phyloP scores from a whole-genome alignment of 2,888 invertebrate species.

The Lamproptera curius region DNA sequence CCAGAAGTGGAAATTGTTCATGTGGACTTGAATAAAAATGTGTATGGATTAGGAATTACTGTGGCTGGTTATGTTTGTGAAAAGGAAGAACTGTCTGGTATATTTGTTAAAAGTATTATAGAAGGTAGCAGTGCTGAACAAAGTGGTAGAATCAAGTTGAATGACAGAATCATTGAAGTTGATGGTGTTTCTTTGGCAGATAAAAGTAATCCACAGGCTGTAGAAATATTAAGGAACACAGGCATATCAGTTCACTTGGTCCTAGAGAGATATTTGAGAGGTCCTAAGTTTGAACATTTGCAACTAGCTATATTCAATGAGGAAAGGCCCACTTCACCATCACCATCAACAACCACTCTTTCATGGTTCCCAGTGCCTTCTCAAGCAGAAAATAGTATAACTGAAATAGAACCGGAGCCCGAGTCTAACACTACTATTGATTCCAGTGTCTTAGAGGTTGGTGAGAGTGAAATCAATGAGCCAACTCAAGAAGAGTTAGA shows the following conservation, averaged over 20 bases:
- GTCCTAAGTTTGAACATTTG: conserved; percentile 94
- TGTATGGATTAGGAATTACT: conserved; percentile 95
- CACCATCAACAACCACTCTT: conserved; percentile 88
- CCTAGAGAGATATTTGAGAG: conserved; percentile 94
- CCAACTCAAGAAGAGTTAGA: conserved; percentile 71
- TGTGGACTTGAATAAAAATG: conserved; percentile 94
- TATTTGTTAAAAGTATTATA: conserved; percentile 99
- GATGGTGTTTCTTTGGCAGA: conserved; percentile 94
- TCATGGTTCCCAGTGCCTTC: conserved; percentile 91
- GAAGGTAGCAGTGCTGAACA: conserved; percentile 97
- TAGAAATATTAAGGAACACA: conserved; percentile 96
- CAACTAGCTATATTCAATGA: conserved; percentile 89
- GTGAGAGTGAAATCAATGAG: conserved; percentile 67
- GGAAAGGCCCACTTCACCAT: conserved; percentile 79
- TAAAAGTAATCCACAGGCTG: conserved; percentile 97
- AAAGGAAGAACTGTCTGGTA: conserved; percentile 99
- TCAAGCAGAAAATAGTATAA: conserved; percentile 76
- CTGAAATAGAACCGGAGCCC: conserved; percentile 85
- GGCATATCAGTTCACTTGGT: conserved; percentile 93
- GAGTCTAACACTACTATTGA: conserved; percentile 90
- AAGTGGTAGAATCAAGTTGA: conserved; percentile 93
- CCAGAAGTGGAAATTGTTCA: conserved; percentile 95
- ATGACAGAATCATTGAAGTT: conserved; percentile 98
- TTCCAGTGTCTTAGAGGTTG: conserved; percentile 82
- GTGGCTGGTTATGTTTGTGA: conserved; percentile 98